Evolutionary conservation across 2,888 invertebrate genomes (phyloP).

Genomic region (Scrobipalpa atriplicella): DNA sequence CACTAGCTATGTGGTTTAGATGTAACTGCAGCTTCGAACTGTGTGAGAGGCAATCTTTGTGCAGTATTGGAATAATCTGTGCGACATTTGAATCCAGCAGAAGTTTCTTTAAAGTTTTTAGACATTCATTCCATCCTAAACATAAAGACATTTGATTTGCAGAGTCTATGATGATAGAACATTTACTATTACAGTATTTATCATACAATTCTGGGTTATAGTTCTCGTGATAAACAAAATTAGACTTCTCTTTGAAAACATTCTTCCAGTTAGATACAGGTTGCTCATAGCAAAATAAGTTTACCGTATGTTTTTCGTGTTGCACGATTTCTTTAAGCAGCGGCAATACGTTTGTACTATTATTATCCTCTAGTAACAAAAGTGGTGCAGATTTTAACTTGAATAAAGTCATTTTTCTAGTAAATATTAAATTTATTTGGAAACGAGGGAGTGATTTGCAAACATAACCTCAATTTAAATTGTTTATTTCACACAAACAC

Average conservation of each 20-base stretch:
- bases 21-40: slow-evolving; percentile 64
- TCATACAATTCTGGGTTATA: slow-evolving; percentile 43
- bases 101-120: slow-evolving; percentile 53
- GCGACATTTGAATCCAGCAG: slow-evolving; percentile 49
- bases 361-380: slow-evolving; percentile 67
- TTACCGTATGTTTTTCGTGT: slow-evolving; percentile 48
- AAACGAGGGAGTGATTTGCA: too few relatives aligned
- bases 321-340: slow-evolving; percentile 56
- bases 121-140: slow-evolving; percentile 65
- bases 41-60: slow-evolving; percentile 75
- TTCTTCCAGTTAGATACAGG: slow-evolving; percentile 58
- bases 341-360: slow-evolving; percentile 62
- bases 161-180: slow-evolving; percentile 67
- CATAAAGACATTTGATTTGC: slow-evolving; percentile 69
- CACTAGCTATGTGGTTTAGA: slow-evolving; percentile 74
- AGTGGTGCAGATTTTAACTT: slow-evolving; percentile 63
- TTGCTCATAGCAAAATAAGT: slow-evolving; percentile 67
- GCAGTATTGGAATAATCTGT: slow-evolving; percentile 67
- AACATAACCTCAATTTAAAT: too few relatives aligned
- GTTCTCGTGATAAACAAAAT: slow-evolving; percentile 52
- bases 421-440: background rate
- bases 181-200: slow-evolving; percentile 47
- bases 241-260: slow-evolving; percentile 49
- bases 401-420: slow-evolving; percentile 56
- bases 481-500: too few relatives aligned